Percentiles rank a stretch among this genome's conserved stretches.
phyloP scores from a whole-genome alignment of 30 jellyfish, hydroid and myxozoan genomes.

The Chrysaora quinquecirrha region DNA sequence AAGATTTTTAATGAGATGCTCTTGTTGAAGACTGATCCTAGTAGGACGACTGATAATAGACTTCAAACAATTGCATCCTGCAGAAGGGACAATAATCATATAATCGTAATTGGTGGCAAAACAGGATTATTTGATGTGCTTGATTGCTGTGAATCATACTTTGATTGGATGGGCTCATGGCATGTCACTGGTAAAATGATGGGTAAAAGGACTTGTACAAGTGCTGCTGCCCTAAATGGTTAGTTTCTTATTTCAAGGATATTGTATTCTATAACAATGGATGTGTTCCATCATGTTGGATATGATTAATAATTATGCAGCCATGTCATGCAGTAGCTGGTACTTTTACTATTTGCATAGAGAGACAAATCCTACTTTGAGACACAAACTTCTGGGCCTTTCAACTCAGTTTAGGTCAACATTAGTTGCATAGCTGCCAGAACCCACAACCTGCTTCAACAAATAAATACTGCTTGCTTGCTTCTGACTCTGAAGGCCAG shows the following conservation, averaged over 20 bases:
- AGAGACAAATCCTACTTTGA: too few species aligned
- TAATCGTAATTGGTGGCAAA: constrained; percentile 86
- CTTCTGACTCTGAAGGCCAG: too few species aligned
- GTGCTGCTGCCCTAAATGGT: constrained; percentile 88
- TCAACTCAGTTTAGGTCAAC: too few species aligned
- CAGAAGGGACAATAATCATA: constrained; percentile 69
- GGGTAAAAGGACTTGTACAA: constrained; percentile 73
- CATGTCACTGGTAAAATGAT: constrained; percentile 45
- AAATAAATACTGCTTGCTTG: too few species aligned
- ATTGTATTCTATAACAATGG: too few species aligned
- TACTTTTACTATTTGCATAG: too few species aligned
- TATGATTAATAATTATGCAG: too few species aligned
- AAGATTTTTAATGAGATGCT: constrained; percentile 50
- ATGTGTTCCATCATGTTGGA: too few species aligned
- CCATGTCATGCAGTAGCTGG: too few species aligned
- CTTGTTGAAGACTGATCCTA: constrained; percentile 61
- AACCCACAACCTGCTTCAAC: too few species aligned
- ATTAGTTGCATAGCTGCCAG: too few species aligned
- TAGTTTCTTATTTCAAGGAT: not conserved
- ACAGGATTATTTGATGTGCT: constrained; percentile 69
- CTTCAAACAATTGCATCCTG: constrained; percentile 35
- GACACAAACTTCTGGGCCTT: too few species aligned
- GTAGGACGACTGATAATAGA: constrained; percentile 52
- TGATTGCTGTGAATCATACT: constrained; percentile 58
- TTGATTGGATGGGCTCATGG: constrained; percentile 59